phyloP scores from a whole-genome alignment of 2,113 vertebrate species.

The Rhizomys pruinosus region DNA sequence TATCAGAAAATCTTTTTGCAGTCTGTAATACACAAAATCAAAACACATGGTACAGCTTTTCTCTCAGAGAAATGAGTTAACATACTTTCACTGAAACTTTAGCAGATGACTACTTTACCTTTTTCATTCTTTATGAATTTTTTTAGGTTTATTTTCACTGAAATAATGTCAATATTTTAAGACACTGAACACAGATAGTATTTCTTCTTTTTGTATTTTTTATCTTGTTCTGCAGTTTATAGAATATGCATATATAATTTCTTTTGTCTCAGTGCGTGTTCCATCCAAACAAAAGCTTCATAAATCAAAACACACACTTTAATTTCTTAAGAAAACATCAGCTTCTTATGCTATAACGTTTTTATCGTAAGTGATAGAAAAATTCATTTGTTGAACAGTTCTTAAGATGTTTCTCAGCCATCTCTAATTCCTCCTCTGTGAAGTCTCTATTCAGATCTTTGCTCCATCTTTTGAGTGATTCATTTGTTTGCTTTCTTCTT shows the following conservation, averaged over 20 bases:
- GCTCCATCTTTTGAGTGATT: too few species aligned
- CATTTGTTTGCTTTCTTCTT: too few species aligned
- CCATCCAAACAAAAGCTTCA: not conserved
- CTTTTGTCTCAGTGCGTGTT: not conserved
- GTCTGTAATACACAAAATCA: conserved; percentile 5
- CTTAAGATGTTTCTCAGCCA: too few species aligned
- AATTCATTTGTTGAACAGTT: not conserved
- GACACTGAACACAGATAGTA: not conserved
- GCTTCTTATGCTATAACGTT: not conserved
- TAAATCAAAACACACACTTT: not conserved
- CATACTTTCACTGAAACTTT: too few species aligned
- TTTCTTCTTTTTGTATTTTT: not conserved
- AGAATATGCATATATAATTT: not conserved
- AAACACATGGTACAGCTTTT: not conserved
- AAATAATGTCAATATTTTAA: not conserved
- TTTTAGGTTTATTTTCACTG: conserved; percentile 13
- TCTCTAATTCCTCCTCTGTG: too few species aligned
- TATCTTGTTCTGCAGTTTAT: not conserved
- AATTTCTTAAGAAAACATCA: not conserved
- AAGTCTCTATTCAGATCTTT: too few species aligned
- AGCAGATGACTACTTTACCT: too few species aligned
- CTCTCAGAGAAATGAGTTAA: not conserved
- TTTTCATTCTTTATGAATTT: not conserved
- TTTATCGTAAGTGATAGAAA: not conserved
- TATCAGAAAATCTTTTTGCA: conserved; percentile 3